Percentiles rank a stretch among this genome's conserved stretches.
Evolutionary conservation across 2,113 vertebrate species (phyloP).

Genomic region (Gopherus flavomarginatus): DNA sequence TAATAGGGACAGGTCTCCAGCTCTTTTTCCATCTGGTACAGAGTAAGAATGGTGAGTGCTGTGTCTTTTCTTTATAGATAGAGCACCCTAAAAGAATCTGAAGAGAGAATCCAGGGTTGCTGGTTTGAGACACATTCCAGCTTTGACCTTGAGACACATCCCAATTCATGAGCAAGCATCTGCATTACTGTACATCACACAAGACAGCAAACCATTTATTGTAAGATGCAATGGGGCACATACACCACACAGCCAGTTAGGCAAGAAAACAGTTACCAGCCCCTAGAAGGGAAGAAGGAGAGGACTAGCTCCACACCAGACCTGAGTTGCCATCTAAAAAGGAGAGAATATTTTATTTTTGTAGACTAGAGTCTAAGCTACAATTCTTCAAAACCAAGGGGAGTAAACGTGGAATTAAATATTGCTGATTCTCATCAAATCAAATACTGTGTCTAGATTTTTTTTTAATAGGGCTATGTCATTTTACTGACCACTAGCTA

Average conservation of each 20-base stretch:
- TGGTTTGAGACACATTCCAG: neutral
- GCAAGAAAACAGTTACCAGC: neutral
- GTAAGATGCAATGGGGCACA: neutral
- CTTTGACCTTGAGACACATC: neutral
- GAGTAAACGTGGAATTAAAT: conserved; percentile 5
- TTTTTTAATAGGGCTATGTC: neutral
- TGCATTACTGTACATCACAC: neutral
- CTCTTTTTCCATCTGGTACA: neutral
- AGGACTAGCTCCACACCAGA: neutral
- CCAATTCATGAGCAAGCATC: neutral
- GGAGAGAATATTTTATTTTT: neutral
- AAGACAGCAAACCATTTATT: neutral
- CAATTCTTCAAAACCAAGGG: neutral
- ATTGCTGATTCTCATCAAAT: neutral
- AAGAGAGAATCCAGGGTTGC: neutral
- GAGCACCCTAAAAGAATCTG: neutral
- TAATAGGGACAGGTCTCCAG: neutral
- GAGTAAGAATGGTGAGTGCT: rapidly evolving
- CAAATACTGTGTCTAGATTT: neutral
- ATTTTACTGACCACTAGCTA: conserved; percentile 6
- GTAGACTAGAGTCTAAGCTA: neutral
- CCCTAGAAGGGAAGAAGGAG: neutral
- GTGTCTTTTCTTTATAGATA: neutral
- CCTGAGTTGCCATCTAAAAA: neutral
- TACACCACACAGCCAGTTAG: rapidly evolving